These are phyloP conservation scores for Tyria jacobaeae DNA, from an alignment of 2,888 invertebrate species.

Conservation along the genomic window DNA sequence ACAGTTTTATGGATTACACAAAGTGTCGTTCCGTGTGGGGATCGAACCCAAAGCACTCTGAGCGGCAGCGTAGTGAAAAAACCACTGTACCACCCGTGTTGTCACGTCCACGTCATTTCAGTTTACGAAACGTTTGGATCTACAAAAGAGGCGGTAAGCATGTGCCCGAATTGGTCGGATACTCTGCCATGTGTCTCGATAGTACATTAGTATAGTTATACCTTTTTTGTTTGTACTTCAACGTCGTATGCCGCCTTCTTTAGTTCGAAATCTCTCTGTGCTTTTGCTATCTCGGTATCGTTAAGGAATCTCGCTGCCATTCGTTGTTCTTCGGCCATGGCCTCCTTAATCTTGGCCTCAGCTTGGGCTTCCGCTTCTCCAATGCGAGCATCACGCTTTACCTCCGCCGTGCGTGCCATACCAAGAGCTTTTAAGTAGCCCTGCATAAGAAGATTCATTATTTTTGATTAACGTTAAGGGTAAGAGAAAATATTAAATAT, in stretches of 20 bases:
- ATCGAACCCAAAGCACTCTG: no score
- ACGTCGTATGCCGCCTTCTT: slow-evolving; percentile 99
- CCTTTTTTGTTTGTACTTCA: slow-evolving; percentile 97
- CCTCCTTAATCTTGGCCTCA: slow-evolving; percentile 97
- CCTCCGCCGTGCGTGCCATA: slow-evolving; percentile 97
- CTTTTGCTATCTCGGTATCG: slow-evolving; percentile 99
- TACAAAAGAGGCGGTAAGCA: no score
- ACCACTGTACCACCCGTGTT: no score
- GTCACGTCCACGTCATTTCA: no score
- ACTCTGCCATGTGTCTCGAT: no score
- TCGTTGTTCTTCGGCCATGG: slow-evolving; percentile 97
- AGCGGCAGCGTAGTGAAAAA: no score
- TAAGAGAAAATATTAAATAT: no score
- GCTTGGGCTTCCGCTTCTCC: slow-evolving; percentile 98
- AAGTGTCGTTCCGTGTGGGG: no score
- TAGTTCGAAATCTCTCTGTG: slow-evolving; percentile 97
- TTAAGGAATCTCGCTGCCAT: slow-evolving; percentile 98
- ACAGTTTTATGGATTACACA: no score
- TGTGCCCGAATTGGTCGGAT: no score
- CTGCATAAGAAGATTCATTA: slow-evolving; percentile 71
- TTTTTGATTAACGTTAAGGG: neutral
- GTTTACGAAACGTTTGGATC: no score
- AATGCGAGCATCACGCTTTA: slow-evolving; percentile 97
- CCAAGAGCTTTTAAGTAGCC: slow-evolving; percentile 97
- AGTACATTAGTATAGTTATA: slow-evolving; percentile 61